Percentiles rank a stretch among this genome's conserved stretches.
Conservation (phyloP, 2,888 invertebrate species). For the Neoscelio sp. region DNA sequence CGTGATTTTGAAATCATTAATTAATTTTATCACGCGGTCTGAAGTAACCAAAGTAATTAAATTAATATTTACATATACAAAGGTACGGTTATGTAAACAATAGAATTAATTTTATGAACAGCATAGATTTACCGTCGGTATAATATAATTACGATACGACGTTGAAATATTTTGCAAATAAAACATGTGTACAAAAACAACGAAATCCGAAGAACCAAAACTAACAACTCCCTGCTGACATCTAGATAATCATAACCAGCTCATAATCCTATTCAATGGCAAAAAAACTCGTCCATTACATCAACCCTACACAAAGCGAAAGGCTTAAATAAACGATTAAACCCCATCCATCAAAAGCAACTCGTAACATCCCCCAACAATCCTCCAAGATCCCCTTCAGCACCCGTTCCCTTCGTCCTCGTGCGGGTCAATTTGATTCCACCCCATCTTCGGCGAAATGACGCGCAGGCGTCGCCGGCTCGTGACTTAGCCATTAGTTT, state of each 20-base stretch:
- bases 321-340: constrained; percentile 33
- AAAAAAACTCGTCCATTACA: constrained; percentile 18
- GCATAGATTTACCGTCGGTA: too few relatives aligned
- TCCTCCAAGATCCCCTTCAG: not conserved
- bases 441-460: constrained; percentile 24
- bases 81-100: too few relatives aligned
- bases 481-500: constrained; percentile 64
- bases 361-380: constrained; percentile 23
- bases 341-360: constrained; percentile 43
- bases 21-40: too few relatives aligned
- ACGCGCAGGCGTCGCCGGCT: constrained; percentile 42
- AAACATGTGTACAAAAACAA: too few relatives aligned
- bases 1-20: too few relatives aligned
- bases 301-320: not conserved
- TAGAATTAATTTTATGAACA: too few relatives aligned
- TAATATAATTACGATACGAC: too few relatives aligned
- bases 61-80: too few relatives aligned
- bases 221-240: too few relatives aligned
- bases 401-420: not conserved
- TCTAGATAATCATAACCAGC: constrained; percentile 15
- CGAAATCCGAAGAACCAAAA: too few relatives aligned
- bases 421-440: constrained; percentile 20
- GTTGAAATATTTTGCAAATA: too few relatives aligned
- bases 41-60: too few relatives aligned
- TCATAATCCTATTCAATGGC: constrained; percentile 15